A percentile compares a stretch with the other conserved stretches of the same genome.
Conservation (phyloP, 1,140 invertebrate species). For the Zaprionus inermis region DNA sequence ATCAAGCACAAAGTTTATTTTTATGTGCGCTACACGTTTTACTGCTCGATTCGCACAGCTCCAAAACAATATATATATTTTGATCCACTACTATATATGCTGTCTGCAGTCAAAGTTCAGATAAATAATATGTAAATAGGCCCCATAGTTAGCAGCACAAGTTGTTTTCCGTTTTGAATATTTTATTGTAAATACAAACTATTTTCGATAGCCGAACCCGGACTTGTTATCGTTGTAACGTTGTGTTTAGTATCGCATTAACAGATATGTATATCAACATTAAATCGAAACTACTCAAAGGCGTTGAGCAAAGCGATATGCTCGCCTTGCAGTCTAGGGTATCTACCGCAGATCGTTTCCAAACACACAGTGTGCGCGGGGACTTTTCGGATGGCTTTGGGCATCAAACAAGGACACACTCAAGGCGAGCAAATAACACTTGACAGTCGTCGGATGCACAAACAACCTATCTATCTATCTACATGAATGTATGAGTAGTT, state of each 20-base stretch:
- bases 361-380: neutral
- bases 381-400: neutral
- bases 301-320: neutral
- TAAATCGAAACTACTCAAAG: no score
- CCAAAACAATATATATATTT: neutral
- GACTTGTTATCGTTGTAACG: neutral
- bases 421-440: slow-evolving; percentile 30
- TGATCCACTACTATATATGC: neutral
- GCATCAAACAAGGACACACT: slow-evolving; percentile 30
- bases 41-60: neutral
- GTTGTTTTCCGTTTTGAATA: neutral
- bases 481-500: neutral
- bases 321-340: neutral
- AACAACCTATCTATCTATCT: neutral
- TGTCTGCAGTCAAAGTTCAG: neutral
- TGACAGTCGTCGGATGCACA: neutral
- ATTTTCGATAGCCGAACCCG: neutral
- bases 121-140: neutral
- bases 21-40: slow-evolving; percentile 4
- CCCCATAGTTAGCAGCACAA: neutral
- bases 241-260: neutral
- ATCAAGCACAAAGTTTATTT: slow-evolving; percentile 13
- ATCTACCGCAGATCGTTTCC: neutral
- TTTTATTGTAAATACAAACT: slow-evolving; percentile 1
- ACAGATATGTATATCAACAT: slow-evolving; percentile 1